Base-by-base conservation (phyloP, 1,140 invertebrate genomes). In the Plectus sambesii region DNA sequence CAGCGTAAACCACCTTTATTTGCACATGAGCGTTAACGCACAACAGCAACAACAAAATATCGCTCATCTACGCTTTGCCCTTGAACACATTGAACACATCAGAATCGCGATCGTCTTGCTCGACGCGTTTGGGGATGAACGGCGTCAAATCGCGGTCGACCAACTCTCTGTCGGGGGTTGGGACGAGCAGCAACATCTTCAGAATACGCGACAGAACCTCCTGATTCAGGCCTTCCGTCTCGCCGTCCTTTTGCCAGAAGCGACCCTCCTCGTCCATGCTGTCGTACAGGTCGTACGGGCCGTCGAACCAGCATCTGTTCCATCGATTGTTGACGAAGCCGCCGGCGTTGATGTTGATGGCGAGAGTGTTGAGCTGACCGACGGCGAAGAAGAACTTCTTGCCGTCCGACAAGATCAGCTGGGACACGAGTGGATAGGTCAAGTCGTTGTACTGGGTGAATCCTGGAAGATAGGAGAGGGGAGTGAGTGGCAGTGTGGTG, bases 361-460 rank as follows among this genome's bases (percentile, higher is more conserved):
- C 64, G 19, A 67, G 37, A 2, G 66, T 69, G 36, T 69, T 68
- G 5, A 67, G 47, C 43, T 67, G 66, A 17, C 46, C 66, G 24
- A 61, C 33, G 4, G 67, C 61, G 36, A 67, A 67, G 20, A 56
- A 65, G 22, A 49, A 53, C 19, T 60, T 42, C 19, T 41, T 17
- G 9, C 66, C 64, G 40, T 69, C 59, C 2, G 63, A 59, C 2
- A 67, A 51, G 17, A 69, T 41, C 29, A 69, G 29, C 37, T 69
- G 63, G 1, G 58, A 59, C 5, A 42, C 51, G 25, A 69, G 45
- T 8, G 64, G 63, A 1, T 26, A 12, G 1, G 38, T 45, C 12
- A 67, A 30, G 20, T 67, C 64, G 2, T 49, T 66, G 43, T 62
- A 67, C 50, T 69, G 64, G 6, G 66, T 67, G 56, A 55, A 60